Evolutionary conservation across 1,140 invertebrate genomes (phyloP).

Genomic region (Anthonomus grandis): DNA sequence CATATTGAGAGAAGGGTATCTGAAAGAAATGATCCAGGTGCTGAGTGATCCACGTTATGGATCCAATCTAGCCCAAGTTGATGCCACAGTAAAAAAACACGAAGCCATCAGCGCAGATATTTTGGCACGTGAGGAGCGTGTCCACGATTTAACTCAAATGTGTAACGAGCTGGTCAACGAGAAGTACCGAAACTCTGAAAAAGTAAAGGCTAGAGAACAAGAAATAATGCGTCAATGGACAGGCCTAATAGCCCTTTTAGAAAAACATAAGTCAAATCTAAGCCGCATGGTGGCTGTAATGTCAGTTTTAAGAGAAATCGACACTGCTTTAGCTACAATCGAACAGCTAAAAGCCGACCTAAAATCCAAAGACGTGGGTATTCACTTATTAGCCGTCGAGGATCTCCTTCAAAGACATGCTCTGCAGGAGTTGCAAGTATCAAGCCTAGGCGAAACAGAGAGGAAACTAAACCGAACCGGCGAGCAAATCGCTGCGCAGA

Average conservation of each 20-base stretch:
- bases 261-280: slow-evolving; percentile 82
- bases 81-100: slow-evolving; percentile 97
- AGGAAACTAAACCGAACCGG: slow-evolving; percentile 70
- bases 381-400: slow-evolving; percentile 89
- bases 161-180: slow-evolving; percentile 86
- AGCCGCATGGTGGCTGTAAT: slow-evolving; percentile 73
- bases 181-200: slow-evolving; percentile 86
- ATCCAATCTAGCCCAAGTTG: slow-evolving; percentile 87
- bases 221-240: slow-evolving; percentile 88
- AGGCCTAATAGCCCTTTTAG: slow-evolving; percentile 77
- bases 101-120: slow-evolving; percentile 98
- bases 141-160: slow-evolving; percentile 89
- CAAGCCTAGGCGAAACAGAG: slow-evolving; percentile 78
- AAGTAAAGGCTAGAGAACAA: slow-evolving; percentile 75
- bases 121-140: slow-evolving; percentile 88
- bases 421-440: slow-evolving; percentile 86
- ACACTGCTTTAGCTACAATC: slow-evolving; percentile 80
- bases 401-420: slow-evolving; percentile 91
- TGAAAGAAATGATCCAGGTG: slow-evolving; percentile 98
- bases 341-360: slow-evolving; percentile 78
- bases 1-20: slow-evolving; percentile 85
- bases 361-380: slow-evolving; percentile 83
- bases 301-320: slow-evolving; percentile 86
- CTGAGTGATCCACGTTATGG: slow-evolving; percentile 89
- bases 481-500: slow-evolving; percentile 48